Evolutionary conservation across 2,888 invertebrate species (phyloP).

Genomic region (Tenthredo livida): DNA sequence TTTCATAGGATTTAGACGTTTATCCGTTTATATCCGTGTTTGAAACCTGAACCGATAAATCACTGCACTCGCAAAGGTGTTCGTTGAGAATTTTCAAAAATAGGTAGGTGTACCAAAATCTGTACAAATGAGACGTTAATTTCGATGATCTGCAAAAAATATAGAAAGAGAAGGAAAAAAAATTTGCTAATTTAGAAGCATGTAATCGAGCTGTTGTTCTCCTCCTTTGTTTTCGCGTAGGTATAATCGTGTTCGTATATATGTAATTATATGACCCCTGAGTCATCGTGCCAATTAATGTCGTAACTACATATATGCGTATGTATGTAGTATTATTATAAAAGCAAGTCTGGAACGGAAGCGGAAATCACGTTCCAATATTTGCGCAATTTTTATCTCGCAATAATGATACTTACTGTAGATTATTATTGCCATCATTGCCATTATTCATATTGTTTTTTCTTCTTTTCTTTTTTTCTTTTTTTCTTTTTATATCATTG

Average conservation of each 20-base stretch:
- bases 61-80: not conserved
- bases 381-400: slow-evolving; percentile 15
- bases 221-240: not conserved
- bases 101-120: not conserved
- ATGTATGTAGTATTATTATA: slow-evolving; percentile 7
- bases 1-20: slow-evolving; percentile 40
- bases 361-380: slow-evolving; percentile 49
- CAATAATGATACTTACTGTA: not conserved
- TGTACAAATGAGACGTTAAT: not conserved
- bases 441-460: not conserved
- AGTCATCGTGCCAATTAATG: slow-evolving; percentile 14
- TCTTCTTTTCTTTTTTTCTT: no score
- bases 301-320: not conserved
- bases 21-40: slow-evolving; percentile 14
- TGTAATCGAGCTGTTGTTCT: not conserved
- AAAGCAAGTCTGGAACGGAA: slow-evolving; percentile 36
- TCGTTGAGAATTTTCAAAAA: not conserved
- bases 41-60: not conserved
- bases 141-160: not conserved
- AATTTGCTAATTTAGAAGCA: not conserved
- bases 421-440: not conserved
- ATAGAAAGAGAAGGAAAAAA: not conserved
- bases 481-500: not conserved
- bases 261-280: not conserved
- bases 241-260: not conserved